These are phyloP conservation scores for Takifugu rubripes DNA, from an alignment of 2,797 vertebrate genomes.

Conservation along the genomic window DNA sequence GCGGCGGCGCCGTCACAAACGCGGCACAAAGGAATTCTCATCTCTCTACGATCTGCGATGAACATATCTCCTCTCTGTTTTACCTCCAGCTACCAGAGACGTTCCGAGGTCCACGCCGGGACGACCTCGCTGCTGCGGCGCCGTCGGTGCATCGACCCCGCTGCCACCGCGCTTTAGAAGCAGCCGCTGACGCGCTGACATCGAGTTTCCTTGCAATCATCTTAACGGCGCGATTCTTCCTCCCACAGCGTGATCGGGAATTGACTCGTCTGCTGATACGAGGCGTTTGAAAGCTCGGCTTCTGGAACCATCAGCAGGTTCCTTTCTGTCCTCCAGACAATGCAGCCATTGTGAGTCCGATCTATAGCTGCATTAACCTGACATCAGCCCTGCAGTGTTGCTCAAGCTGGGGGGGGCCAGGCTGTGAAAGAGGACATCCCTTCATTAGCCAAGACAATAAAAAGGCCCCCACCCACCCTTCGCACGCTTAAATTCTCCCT, in stretches of 20 bases:
- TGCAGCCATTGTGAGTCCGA: no score
- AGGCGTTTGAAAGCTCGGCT: slow-evolving; percentile 1
- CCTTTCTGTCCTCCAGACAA: background rate
- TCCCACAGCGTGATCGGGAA: slow-evolving; percentile 48
- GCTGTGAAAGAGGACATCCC: slow-evolving; percentile 14
- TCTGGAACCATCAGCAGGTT: slow-evolving; percentile 2
- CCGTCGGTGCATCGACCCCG: slow-evolving; percentile 43
- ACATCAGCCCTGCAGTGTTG: no score
- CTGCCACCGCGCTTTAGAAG: slow-evolving; percentile 13
- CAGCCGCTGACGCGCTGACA: slow-evolving; percentile 47
- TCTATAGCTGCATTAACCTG: no score
- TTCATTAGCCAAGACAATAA: slow-evolving; percentile 26
- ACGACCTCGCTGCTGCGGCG: slow-evolving; percentile 29
- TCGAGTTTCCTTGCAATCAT: slow-evolving; percentile 47
- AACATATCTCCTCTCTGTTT: no score
- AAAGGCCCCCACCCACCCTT: slow-evolving; percentile 39
- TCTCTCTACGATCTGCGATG: no score
- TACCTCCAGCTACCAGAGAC: no score
- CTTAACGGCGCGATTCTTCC: slow-evolving; percentile 37
- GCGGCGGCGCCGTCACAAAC: no score
- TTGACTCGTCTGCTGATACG: slow-evolving; percentile 45
- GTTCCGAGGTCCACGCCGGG: background rate
- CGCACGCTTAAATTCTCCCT: slow-evolving; percentile 7
- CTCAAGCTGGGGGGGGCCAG: background rate
- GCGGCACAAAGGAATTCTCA: no score